phyloP scores from a whole-genome alignment of 2,113 vertebrate species.

The Anser cygnoides region DNA sequence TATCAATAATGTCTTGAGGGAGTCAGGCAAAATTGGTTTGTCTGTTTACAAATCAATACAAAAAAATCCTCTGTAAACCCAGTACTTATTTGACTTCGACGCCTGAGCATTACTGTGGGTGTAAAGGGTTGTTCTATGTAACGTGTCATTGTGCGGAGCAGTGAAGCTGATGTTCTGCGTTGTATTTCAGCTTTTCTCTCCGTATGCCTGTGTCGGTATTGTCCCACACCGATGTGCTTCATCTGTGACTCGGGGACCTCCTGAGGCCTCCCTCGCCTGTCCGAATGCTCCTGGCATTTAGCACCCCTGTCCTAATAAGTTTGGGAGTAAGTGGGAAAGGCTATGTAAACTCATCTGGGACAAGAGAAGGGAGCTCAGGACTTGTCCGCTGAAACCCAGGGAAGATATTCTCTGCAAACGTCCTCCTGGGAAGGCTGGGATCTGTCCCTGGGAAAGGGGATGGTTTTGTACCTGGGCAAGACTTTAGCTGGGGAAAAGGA shows the following conservation, averaged over 20 bases:
- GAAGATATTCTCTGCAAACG: background rate
- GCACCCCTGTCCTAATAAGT: background rate
- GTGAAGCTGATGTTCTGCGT: background rate
- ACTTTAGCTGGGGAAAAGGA: background rate
- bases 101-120: background rate
- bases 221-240: background rate
- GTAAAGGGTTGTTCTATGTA: background rate
- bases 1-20: constrained; percentile 36
- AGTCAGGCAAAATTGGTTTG: constrained; percentile 28
- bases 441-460: background rate
- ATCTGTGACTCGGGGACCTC: background rate
- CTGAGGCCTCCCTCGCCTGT: background rate
- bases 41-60: constrained; percentile 59
- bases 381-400: background rate
- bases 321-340: background rate
- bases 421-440: background rate
- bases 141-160: background rate
- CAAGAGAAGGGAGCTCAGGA: background rate
- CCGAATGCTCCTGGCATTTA: background rate
- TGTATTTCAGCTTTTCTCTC: background rate
- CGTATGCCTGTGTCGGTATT: background rate
- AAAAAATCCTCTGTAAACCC: constrained; percentile 33
- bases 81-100: constrained; percentile 1
- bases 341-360: background rate
- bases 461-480: background rate